These are phyloP conservation scores for Cancer borealis DNA, from an alignment of 2,888 invertebrate species.

Conservation along the genomic window DNA sequence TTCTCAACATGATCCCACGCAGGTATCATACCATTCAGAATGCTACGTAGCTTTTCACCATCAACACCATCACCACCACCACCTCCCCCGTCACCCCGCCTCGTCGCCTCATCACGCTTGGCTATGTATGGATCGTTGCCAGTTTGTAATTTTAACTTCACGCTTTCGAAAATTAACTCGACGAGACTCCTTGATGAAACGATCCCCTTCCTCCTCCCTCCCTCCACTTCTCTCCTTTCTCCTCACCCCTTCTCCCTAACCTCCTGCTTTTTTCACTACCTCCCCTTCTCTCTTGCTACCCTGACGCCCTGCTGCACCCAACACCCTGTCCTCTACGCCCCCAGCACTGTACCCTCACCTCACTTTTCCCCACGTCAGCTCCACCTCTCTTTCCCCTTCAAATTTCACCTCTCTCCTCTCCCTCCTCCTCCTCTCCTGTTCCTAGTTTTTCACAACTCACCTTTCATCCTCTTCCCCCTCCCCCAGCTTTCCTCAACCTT, in stretches of 20 bases:
- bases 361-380: too few species aligned
- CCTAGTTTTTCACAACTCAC: too few species aligned
- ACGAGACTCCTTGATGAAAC: constrained; percentile 26
- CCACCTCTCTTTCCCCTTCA: not conserved
- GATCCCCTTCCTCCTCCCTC: not conserved
- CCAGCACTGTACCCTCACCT: not conserved
- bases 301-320: too few species aligned
- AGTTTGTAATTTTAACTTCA: constrained; percentile 32
- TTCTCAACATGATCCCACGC: too few species aligned
- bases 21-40: too few species aligned
- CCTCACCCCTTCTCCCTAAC: not conserved
- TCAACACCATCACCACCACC: not conserved
- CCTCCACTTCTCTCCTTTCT: too few species aligned
- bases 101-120: not conserved
- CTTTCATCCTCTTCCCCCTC: not conserved
- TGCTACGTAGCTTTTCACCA: too few species aligned
- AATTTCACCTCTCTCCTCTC: not conserved
- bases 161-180: constrained; percentile 21
- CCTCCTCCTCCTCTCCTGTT: not conserved
- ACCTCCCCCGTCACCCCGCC: not conserved
- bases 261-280: not conserved
- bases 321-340: not conserved
- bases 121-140: not conserved
- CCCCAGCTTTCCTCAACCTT: not conserved
- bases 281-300: not conserved